phyloP scores from a whole-genome alignment of 2,113 vertebrate species.

The Vimba vimba region DNA sequence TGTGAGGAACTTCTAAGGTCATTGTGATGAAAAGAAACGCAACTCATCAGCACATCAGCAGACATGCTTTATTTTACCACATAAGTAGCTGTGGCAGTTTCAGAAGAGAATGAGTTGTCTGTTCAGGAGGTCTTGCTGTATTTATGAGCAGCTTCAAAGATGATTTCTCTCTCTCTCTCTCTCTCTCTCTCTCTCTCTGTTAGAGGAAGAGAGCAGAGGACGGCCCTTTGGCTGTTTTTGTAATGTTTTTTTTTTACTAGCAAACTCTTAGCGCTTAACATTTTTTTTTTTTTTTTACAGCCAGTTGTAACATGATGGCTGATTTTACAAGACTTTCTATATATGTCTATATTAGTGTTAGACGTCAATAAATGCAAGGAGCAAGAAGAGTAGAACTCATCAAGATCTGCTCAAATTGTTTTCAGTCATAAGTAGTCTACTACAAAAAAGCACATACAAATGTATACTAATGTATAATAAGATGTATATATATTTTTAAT shows the following conservation, averaged over 20 bases:
- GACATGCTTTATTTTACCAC: constrained; percentile 29
- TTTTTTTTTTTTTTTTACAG: constrained; percentile 52
- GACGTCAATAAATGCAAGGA: constrained; percentile 8
- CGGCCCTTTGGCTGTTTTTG: constrained; percentile 53
- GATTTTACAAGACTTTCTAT: constrained; percentile 11
- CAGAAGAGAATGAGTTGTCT: background rate
- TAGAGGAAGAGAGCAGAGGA: constrained; percentile 49
- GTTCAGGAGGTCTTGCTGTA: constrained; percentile 23
- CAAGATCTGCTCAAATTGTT: background rate
- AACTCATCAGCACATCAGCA: constrained; percentile 20
- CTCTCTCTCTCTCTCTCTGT: constrained; percentile 2
- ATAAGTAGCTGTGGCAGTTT: constrained; percentile 21
- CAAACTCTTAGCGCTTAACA: constrained; percentile 41
- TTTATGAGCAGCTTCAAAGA: constrained; percentile 46
- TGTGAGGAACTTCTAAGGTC: constrained; percentile 32
- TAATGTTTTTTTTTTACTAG: constrained; percentile 50
- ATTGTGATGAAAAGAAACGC: constrained; percentile 32
- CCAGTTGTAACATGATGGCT: constrained; percentile 2
- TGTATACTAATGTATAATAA: too few species aligned
- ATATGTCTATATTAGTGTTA: background rate
- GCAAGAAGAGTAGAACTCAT: background rate
- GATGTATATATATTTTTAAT: too few species aligned
- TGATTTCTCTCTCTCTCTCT: constrained; percentile 7
- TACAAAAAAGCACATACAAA: background rate
- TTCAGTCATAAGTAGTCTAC: constrained; percentile 4